Percentiles rank a stretch among this genome's conserved stretches.
Evolutionary conservation across 2,797 vertebrate genomes (phyloP).

Genomic region (Apodemus agrarius): DNA sequence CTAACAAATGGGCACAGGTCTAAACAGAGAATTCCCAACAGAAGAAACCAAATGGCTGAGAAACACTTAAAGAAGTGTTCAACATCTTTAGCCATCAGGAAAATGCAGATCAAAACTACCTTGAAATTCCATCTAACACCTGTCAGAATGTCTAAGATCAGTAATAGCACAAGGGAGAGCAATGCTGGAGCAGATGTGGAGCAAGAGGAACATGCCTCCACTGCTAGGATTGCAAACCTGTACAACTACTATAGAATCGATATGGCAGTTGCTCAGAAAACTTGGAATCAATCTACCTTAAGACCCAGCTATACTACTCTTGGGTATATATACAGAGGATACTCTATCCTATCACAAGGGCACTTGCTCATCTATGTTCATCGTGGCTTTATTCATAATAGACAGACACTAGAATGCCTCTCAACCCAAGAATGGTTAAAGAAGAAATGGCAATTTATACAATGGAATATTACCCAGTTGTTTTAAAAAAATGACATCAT

Average conservation of each 20-base stretch:
- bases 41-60: not conserved
- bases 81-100: not conserved
- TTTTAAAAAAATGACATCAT: not conserved
- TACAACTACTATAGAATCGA: not conserved
- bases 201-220: not conserved
- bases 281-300: not conserved
- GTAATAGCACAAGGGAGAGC: not conserved
- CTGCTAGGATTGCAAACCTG: not conserved
- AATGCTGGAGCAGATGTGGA: not conserved
- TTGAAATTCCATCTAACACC: not conserved
- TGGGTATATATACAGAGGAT: not conserved
- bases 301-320: not conserved
- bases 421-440: not conserved
- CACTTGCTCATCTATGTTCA: not conserved
- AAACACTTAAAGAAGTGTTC: not conserved
- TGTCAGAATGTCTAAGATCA: not conserved
- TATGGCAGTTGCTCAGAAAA: not conserved
- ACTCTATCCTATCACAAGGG: not conserved
- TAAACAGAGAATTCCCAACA: not conserved
- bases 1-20: not conserved
- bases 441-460: not conserved
- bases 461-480: not conserved
- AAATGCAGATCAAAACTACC: not conserved
- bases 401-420: not conserved
- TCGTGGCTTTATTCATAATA: no score